Evolutionary conservation across 2,797 vertebrate species (phyloP), one percentile per base, ranked within the genome.

Genomic region (Todus mexicanus): DNA sequence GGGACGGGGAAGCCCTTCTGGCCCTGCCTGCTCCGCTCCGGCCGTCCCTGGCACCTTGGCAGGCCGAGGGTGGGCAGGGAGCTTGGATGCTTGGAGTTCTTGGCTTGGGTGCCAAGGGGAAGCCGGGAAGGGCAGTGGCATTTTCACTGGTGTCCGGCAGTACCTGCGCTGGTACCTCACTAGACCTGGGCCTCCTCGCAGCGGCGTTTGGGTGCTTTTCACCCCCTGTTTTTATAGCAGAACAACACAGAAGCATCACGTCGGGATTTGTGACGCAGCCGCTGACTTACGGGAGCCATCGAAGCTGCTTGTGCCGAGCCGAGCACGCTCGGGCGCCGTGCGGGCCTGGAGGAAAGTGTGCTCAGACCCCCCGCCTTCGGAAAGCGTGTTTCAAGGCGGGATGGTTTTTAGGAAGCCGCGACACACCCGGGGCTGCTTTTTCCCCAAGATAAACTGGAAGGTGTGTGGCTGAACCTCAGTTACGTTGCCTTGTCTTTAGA

Each of bases 121-220:
- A 61, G 21, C 50, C 1, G 2, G 56, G 37, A 26, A 5, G 31
- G 5, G 3, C 12, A 5, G 18, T 3, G 37, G 42, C 1, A 2
- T 6, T 27, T 20, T 31, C 1, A 2, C 20, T 50, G 35, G 17
- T 6, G 6, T 13, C 35, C 59, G 33, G 47, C 29, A 15, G 63
- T 5, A 3, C 23, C 82, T 15, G 56, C 19, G 33, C 69, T 38
- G 12, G n/a, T 14, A 47, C n/a, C n/a, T n/a, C n/a, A n/a, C n/a
- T n/a, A n/a, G n/a, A n/a, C n/a, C n/a, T n/a, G n/a, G n/a, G n/a
- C n/a, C n/a, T n/a, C n/a, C n/a, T n/a, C n/a, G n/a, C n/a, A n/a
- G n/a, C n/a, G n/a, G n/a, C n/a, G n/a, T n/a, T n/a, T n/a, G n/a
- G n/a, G 40, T 40, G 15, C 15, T 40, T 40, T 40, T 40, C 40